Conservation (phyloP, 1,140 invertebrate genomes). For the Eupristina koningsbergeri region DNA sequence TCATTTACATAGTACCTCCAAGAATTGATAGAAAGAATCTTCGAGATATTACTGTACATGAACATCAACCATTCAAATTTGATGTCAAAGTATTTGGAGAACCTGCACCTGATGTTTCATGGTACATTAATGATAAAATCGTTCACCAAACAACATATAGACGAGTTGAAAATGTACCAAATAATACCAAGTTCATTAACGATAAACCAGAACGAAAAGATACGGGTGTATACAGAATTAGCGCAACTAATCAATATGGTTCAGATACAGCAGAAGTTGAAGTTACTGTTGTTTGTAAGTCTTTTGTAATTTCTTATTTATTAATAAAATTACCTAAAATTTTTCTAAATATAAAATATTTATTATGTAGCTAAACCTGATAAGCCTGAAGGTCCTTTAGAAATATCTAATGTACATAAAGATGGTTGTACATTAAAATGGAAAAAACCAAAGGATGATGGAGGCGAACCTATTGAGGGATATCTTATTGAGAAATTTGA, state of each 20-base stretch:
- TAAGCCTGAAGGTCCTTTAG: constrained; percentile 94
- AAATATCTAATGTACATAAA: constrained; percentile 95
- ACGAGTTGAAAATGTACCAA: constrained; percentile 87
- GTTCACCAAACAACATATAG: constrained; percentile 74
- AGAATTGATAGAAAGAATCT: constrained; percentile 91
- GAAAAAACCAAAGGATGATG: constrained; percentile 98
- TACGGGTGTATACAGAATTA: constrained; percentile 89
- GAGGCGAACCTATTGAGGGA: constrained; percentile 93
- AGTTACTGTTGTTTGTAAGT: constrained; percentile 90
- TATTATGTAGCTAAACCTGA: constrained; percentile 85
- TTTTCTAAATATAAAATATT: neutral
- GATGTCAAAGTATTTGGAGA: constrained; percentile 90
- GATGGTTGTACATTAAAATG: constrained; percentile 96
- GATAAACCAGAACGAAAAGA: constrained; percentile 88
- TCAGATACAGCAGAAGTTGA: constrained; percentile 92
- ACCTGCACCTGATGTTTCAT: constrained; percentile 85
- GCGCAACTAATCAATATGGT: constrained; percentile 89
- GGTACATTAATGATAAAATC: constrained; percentile 78
- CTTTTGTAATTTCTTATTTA: constrained; percentile 1
- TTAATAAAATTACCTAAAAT: too few species aligned
- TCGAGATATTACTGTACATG: constrained; percentile 82
- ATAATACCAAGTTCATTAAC: constrained; percentile 89
- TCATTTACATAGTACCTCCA: constrained; percentile 82
- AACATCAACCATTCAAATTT: constrained; percentile 87
- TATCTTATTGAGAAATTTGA: constrained; percentile 98